Evolutionary conservation across 2,113 vertebrate species (phyloP), one percentile per base, ranked within the genome.

Genomic region (Apodemus sylvaticus): DNA sequence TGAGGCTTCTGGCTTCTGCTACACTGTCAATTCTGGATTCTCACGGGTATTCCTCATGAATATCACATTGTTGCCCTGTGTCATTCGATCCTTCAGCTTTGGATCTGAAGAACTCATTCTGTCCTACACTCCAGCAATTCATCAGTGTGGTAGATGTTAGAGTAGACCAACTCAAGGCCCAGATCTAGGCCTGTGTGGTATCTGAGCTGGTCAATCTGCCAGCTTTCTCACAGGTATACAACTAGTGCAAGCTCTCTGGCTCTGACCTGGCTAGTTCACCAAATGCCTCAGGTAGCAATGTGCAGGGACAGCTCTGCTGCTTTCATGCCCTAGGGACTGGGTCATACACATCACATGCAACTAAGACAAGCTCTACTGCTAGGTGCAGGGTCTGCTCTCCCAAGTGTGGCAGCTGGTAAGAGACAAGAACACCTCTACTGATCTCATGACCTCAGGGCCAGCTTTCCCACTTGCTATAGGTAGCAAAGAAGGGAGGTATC

Each of bases 241-340:
- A 39, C 8, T 19, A 39, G 19, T 7, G 3, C 39, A 19, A 73
- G 17, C 19, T 73, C 19, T 20, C 70, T 1, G 4, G 36, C 70
- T 39, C n/a, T 39, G 19, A 3, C n/a, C n/a, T 39, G 8, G 0
- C n/a, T 39, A 24, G n/a, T n/a, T 71, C 3, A 22, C 36, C n/a
- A 8, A 73, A 22, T 39, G 8, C 3, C 17, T 73, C n/a, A 39
- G 19, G 1, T 22, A 73, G 8, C 7, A 73, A 22, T 0, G 36
- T n/a, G 7, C 70, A n/a, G 70, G 70, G 7, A 17, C 70, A 73
- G 19, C 8, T 39, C n/a, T 39, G 7, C n/a, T 22, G 13, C 16
- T 73, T 20, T 39, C n/a, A 0, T 22, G 8, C 19, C 17, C 7
- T 39, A 73, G 19, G 8, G 19, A 22, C n/a, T 73, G 19, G 7